Base-by-base conservation (phyloP, 2,888 invertebrate species). In the Acrocyrtus sp. region DNA sequence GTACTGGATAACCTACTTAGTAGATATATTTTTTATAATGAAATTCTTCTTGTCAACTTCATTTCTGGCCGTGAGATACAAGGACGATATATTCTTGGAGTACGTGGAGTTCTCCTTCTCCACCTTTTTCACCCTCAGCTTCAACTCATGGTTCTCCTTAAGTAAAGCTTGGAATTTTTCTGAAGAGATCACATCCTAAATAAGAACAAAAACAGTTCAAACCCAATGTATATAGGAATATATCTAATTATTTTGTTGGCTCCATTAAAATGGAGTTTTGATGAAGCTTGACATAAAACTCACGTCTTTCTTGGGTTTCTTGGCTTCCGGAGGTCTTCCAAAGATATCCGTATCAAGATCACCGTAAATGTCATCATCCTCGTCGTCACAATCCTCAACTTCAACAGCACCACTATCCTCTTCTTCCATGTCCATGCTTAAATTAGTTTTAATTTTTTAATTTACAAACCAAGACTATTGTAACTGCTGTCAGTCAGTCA, bases 31-130 rank as follows among this genome's bases (percentile, higher is more conserved):
- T 48, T 67, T 57, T 5, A 77, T 63, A 12, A 72, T 77, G 19
- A 57, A 68, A 27, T 70, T 74, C 26, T 77, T 77, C 62, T 77
- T 77, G 1, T 77, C 70, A n/a, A 70, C 68, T 45, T 77, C 77
- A 54, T 50, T 53, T 27, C 56, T 73, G 2, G 77, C 77, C 12
- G 77, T 77, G 19, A 45, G 56, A 17, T 63, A 62, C 26, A 77
- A 57, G 1, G 77, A 62, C 1, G 75, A 72, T 53, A 75, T 70
- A 24, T 77, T 77, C 0, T 21, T 51, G 1, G 43, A 15, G 10
- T 68, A 74, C 2, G 66, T 61, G 22, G 45, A 22, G 26, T 77
- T 77, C 34, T 73, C 75, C 26, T 39, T 62, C 0, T 65, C 26
- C 6, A 77, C 26, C n/a, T 57, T 48, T 12, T 66, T 72, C 12